These are phyloP conservation scores for Cyclophora albipunctata DNA, from an alignment of 2,888 invertebrate species.

Conservation along the genomic window DNA sequence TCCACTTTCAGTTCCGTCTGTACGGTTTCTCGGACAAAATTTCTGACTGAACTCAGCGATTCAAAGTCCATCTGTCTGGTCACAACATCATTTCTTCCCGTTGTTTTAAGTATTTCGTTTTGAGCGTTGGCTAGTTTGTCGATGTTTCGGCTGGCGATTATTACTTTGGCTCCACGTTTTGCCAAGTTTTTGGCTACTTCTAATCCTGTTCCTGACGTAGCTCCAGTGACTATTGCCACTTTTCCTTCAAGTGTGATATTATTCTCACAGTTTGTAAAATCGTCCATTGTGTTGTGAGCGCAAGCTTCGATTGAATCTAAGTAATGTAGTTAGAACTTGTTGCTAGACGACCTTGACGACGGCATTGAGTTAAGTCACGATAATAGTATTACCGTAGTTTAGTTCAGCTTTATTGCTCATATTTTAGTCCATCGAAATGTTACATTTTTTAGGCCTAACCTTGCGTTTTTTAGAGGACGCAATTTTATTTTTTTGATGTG, in stretches of 20 bases:
- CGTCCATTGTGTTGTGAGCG: constrained; percentile 28
- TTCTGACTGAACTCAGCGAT: constrained; percentile 66
- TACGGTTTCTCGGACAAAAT: constrained; percentile 78
- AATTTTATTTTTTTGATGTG: no score
- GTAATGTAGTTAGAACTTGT: not conserved
- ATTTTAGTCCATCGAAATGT: no score
- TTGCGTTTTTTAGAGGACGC: no score
- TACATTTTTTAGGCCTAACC: no score
- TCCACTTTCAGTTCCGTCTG: constrained; percentile 76
- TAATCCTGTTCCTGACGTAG: constrained; percentile 87
- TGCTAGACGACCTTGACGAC: no score
- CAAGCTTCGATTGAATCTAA: not conserved
- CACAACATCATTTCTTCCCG: constrained; percentile 80
- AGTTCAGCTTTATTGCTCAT: no score
- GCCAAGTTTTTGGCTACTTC: constrained; percentile 83
- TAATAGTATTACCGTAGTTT: no score
- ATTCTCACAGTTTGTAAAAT: constrained; percentile 30
- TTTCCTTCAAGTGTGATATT: constrained; percentile 58
- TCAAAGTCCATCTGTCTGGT: constrained; percentile 79
- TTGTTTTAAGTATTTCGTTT: constrained; percentile 78
- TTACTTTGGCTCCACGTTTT: constrained; percentile 77
- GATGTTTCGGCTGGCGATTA: constrained; percentile 79
- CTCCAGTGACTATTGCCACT: constrained; percentile 83
- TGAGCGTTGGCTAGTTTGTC: constrained; percentile 34
- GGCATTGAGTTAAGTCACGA: no score